Evolutionary conservation across 2,113 vertebrate species (phyloP).

Genomic region (Zapornia atra): DNA sequence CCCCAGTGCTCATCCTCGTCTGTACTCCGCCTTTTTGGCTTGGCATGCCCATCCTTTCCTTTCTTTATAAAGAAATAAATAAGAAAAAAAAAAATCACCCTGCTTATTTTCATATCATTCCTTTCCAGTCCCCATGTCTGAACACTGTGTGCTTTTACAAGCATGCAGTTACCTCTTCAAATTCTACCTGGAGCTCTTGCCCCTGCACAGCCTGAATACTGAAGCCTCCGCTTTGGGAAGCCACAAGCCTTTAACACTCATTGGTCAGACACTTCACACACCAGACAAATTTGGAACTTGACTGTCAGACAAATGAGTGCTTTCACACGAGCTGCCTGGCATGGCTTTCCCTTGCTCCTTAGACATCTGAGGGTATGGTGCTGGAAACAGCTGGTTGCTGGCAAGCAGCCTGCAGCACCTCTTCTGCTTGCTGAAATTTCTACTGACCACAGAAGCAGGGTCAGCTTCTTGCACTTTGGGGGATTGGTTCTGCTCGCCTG

Average conservation of each 20-base stretch:
- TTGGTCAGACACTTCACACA: neutral
- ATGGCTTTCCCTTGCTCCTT: neutral
- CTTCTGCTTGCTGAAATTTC: neutral
- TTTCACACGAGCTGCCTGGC: neutral
- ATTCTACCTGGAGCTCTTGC: neutral
- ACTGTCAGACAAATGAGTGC: neutral
- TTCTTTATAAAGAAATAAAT: conserved; percentile 51
- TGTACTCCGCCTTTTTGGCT: neutral
- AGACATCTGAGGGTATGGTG: neutral
- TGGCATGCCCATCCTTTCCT: neutral
- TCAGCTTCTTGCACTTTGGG: neutral
- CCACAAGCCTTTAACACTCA: neutral
- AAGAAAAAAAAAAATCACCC: neutral
- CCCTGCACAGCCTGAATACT: neutral
- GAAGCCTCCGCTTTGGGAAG: neutral
- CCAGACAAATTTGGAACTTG: neutral
- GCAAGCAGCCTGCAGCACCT: neutral
- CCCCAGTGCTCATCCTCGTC: neutral
- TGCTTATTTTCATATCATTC: neutral
- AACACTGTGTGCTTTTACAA: neutral
- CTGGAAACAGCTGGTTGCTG: neutral
- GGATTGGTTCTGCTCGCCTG: neutral
- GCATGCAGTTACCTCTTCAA: neutral
- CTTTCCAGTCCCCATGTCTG: neutral
- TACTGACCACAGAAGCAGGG: neutral